Percentiles rank a stretch among this genome's conserved stretches.
phyloP scores from a whole-genome alignment of 1,140 invertebrate genomes.

The Chionoecetes opilio region DNA sequence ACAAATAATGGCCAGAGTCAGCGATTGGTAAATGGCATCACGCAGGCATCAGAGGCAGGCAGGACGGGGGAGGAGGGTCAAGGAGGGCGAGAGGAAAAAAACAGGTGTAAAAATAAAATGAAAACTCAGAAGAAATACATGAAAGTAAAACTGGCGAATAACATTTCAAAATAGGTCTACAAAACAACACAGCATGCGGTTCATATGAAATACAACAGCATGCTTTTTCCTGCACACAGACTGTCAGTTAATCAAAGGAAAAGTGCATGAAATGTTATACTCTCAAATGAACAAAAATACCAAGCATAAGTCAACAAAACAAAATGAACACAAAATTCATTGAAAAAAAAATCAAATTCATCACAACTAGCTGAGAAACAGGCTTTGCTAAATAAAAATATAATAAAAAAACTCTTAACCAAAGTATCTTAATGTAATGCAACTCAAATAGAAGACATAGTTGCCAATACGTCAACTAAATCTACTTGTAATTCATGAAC shows the following conservation, averaged over 20 bases:
- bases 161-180: conserved; percentile 7
- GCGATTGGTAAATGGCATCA: conserved; percentile 74
- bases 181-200: not conserved
- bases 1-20: conserved; percentile 67
- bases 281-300: not conserved
- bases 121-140: conserved; percentile 62
- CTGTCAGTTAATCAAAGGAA: conserved; percentile 1
- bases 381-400: not conserved
- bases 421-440: not conserved
- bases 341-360: not conserved
- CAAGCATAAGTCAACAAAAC: not conserved
- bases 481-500: not conserved
- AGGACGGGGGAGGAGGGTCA: conserved; percentile 48
- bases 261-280: not conserved
- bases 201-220: not conserved
- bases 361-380: not conserved
- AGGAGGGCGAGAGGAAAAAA: conserved; percentile 68
- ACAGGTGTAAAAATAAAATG: conserved; percentile 64
- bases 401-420: not conserved
- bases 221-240: not conserved
- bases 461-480: no score
- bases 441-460: not conserved
- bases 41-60: conserved; percentile 78
- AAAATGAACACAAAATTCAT: not conserved
- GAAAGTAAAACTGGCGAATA: conserved; percentile 49